Conservation (phyloP, 2,797 vertebrate species). For the Gadopsis bispinosus region DNA sequence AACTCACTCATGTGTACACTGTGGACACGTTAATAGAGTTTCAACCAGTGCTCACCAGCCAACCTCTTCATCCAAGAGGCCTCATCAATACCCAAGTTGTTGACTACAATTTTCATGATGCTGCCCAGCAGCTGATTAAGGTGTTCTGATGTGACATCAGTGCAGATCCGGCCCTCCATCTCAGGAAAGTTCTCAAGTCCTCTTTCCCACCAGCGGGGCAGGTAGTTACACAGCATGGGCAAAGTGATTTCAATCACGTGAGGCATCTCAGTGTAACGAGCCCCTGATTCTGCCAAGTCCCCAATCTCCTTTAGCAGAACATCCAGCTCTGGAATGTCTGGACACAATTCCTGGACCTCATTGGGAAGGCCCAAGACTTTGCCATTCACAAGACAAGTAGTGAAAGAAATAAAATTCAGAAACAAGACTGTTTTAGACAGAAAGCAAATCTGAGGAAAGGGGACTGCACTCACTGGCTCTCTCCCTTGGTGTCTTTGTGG, state of each 20-base stretch:
- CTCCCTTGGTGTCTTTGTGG: slow-evolving; percentile 94
- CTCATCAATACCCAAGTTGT: slow-evolving; percentile 96
- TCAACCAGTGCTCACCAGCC: slow-evolving; percentile 84
- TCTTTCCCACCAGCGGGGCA: slow-evolving; percentile 96
- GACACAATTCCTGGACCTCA: slow-evolving; percentile 93
- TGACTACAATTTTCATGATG: slow-evolving; percentile 95
- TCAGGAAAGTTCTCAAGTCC: slow-evolving; percentile 87
- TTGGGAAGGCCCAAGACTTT: slow-evolving; percentile 93
- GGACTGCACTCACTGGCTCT: slow-evolving; percentile 88
- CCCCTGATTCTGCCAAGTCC: slow-evolving; percentile 93
- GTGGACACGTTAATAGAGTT: background rate
- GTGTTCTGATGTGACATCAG: slow-evolving; percentile 90
- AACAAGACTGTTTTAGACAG: background rate
- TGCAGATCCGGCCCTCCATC: slow-evolving; percentile 86
- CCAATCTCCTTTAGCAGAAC: slow-evolving; percentile 90
- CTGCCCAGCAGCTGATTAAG: slow-evolving; percentile 95
- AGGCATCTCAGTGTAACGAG: slow-evolving; percentile 97
- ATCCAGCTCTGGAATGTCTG: slow-evolving; percentile 92
- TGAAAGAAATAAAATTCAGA: slow-evolving; percentile 11
- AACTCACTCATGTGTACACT: background rate
- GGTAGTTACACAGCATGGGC: slow-evolving; percentile 96
- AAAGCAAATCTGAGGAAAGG: slow-evolving; percentile 15
- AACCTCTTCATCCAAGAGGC: slow-evolving; percentile 98
- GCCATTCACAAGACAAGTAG: slow-evolving; percentile 20
- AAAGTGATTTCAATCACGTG: slow-evolving; percentile 96